These are phyloP conservation scores for Eupithecia exiguata DNA, from an alignment of 2,888 invertebrate genomes.

Conservation along the genomic window DNA sequence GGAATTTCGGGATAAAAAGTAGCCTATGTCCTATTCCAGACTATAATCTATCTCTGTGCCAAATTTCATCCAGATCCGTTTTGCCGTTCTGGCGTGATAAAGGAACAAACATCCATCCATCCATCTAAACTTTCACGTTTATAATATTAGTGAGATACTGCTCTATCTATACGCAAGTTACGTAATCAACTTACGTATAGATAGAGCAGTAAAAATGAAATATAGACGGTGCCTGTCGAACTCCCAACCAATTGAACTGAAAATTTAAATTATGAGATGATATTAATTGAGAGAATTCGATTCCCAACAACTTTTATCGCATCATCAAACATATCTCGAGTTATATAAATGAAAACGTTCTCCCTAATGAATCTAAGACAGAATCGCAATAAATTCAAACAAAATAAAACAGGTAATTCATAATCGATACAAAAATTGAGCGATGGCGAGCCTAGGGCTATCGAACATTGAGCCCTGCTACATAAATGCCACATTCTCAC, in stretches of 20 bases:
- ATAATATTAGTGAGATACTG: too few species aligned
- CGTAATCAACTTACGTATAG: background rate
- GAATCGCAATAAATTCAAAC: slow-evolving; percentile 35
- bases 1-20: too few species aligned
- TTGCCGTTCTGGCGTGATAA: too few species aligned
- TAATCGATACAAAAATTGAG: slow-evolving; percentile 48
- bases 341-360: slow-evolving; percentile 29
- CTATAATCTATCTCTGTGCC: too few species aligned
- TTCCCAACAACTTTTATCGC: slow-evolving; percentile 16
- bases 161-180: background rate
- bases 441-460: slow-evolving; percentile 76
- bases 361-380: slow-evolving; percentile 34
- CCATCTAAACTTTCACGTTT: too few species aligned
- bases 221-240: background rate
- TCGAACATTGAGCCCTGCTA: slow-evolving; percentile 75
- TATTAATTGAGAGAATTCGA: slow-evolving; percentile 17
- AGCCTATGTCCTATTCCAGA: too few species aligned
- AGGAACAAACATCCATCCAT: too few species aligned
- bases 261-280: slow-evolving; percentile 7
- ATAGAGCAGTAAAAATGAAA: slow-evolving; percentile 7
- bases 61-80: too few species aligned
- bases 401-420: slow-evolving; percentile 42
- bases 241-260: background rate
- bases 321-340: slow-evolving; percentile 15
- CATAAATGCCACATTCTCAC: slow-evolving; percentile 81